A percentile compares a stretch with the other conserved stretches of the same genome.
Evolutionary conservation across 2,888 invertebrate species (phyloP).

Genomic region (Hemicrepidius hirtus): DNA sequence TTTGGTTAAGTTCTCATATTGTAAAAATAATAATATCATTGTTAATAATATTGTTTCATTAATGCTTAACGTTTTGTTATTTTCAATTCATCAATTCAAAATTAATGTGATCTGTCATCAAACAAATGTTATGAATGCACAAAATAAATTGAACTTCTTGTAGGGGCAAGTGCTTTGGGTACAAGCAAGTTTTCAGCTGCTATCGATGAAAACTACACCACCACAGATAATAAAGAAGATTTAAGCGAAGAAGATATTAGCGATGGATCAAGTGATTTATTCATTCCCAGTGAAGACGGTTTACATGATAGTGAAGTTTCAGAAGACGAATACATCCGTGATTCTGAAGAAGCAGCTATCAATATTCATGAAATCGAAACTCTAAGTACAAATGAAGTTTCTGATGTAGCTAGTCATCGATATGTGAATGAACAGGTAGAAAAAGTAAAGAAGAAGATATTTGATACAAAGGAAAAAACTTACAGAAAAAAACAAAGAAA

Average conservation of each 20-base stretch:
- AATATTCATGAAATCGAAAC: slow-evolving; percentile 1
- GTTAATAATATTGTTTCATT: too few relatives aligned
- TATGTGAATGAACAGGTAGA: slow-evolving; percentile 12
- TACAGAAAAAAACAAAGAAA: slow-evolving; percentile 29
- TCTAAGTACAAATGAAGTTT: slow-evolving; percentile 1
- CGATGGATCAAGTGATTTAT: too few relatives aligned
- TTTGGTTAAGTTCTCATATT: slow-evolving; percentile 2
- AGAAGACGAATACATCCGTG: not conserved
- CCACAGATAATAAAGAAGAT: not conserved
- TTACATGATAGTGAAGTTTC: slow-evolving; percentile 5
- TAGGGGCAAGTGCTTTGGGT: slow-evolving; percentile 1
- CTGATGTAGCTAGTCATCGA: not conserved
- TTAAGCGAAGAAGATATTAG: too few relatives aligned
- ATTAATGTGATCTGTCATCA: too few relatives aligned
- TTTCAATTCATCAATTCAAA: too few relatives aligned
- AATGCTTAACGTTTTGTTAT: too few relatives aligned
- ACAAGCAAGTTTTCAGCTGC: slow-evolving; percentile 2
- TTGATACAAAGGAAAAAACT: slow-evolving; percentile 27
- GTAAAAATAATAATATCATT: too few relatives aligned
- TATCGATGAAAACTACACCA: slow-evolving; percentile 5
- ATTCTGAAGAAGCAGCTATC: slow-evolving; percentile 13
- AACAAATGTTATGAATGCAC: slow-evolving; percentile 10
- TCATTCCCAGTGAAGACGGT: not conserved
- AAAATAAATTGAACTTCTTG: slow-evolving; percentile 9
- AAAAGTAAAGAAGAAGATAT: slow-evolving; percentile 25